A percentile compares a stretch with the other conserved stretches of the same genome.
phyloP scores from a whole-genome alignment of 2,797 vertebrate species.

The Scolopax bukidnonensis region DNA sequence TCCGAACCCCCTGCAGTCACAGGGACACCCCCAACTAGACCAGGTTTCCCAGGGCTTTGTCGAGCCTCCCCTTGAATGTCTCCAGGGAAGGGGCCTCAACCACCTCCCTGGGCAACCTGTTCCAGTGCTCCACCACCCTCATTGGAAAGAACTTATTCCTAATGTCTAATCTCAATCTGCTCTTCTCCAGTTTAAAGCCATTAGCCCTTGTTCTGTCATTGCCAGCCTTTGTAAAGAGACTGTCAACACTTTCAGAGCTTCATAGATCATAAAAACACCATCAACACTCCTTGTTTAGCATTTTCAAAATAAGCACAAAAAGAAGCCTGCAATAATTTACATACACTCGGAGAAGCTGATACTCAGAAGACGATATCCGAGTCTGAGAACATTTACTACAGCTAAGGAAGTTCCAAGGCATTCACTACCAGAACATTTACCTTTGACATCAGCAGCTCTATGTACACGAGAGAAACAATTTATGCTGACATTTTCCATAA shows the following conservation, averaged over 20 bases:
- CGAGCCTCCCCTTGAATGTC: too few relatives aligned
- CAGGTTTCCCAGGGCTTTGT: too few relatives aligned
- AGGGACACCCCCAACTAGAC: too few relatives aligned
- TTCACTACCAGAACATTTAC: constrained; percentile 50
- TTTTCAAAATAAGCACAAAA: neutral
- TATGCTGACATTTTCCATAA: constrained; percentile 50
- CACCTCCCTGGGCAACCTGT: too few relatives aligned
- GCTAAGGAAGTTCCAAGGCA: constrained; percentile 27
- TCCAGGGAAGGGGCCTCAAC: too few relatives aligned
- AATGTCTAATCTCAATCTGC: too few relatives aligned
- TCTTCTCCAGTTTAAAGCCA: too few relatives aligned
- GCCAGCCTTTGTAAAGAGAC: too few relatives aligned
- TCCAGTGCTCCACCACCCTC: too few relatives aligned
- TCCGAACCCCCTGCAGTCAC: too few relatives aligned
- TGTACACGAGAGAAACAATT: constrained; percentile 44
- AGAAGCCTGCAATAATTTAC: neutral
- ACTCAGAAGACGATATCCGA: neutral
- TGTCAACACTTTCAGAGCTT: neutral
- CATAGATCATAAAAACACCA: neutral
- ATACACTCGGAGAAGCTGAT: neutral
- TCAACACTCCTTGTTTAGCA: neutral
- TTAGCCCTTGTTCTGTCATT: too few relatives aligned
- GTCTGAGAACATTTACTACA: neutral
- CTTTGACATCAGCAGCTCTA: constrained; percentile 44
- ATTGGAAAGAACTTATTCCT: too few relatives aligned